Evolutionary conservation across 2,113 vertebrate genomes (phyloP), one percentile per base, ranked within the genome.

Genomic region (Erpornis zantholeuca): DNA sequence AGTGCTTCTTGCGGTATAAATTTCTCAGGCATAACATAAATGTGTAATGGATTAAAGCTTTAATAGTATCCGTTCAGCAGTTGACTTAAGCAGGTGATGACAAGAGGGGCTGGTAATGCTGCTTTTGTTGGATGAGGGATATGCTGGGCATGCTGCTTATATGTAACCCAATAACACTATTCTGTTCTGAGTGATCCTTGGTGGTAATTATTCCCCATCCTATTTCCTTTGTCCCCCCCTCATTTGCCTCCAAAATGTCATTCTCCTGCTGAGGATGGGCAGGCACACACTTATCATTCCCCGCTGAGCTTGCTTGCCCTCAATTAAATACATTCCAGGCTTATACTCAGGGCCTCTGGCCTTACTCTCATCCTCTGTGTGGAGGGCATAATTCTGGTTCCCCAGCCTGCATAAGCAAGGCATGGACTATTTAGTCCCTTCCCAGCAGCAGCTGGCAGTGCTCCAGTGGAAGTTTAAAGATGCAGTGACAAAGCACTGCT

Each of bases 61-160:
- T 97, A 97, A 96, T 95, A 96, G 92, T 92, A 96, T 97, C 79
- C 77, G 76, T 95, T 94, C 92, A 9, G 82, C 86, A 96, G 96
- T 90, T 97, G 94, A 96, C 96, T 97, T 97, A 96, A 97, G 96
- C 95, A 97, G 95, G 97, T 97, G 97, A 91, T 97, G 97, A 97
- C 95, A 97, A 96, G 94, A 90, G 88, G 92, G 95, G 94, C 88
- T 96, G 90, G 92, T 88, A 96, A 89, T 77, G 86, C 86, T 96
- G 93, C 94, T 97, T 97, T 96, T 96, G 90, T 88, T 97, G 96
- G 97, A 98, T 93, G 92, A 90, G 87, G 88, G 73, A 96, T 94
- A 97, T 82, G 69, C 35, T 1, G n/a, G 91, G 80, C 83, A 95
- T 95, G 94, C 88, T 79, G 88, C 86, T 95, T 83, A 72, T 93